Percentiles rank a stretch among this genome's conserved stretches.
Conservation (phyloP, 2,797 vertebrate species). For the Scolopax bukidnonensis region DNA sequence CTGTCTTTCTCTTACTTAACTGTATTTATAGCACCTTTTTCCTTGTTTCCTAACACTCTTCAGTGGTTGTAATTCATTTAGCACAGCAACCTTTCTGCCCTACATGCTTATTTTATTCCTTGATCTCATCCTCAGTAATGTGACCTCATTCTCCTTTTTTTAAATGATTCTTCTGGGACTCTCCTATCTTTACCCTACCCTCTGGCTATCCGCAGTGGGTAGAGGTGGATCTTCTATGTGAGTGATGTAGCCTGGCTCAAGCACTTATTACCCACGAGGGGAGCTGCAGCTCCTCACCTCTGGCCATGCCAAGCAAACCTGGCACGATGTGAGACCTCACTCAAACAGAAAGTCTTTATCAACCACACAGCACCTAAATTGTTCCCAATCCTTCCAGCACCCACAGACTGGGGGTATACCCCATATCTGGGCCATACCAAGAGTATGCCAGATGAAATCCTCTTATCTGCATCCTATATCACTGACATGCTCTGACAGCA, state of each 20-base stretch:
- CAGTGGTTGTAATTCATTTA: conserved; percentile 66
- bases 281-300: not conserved
- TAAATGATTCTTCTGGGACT: conserved; percentile 34
- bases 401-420: not conserved
- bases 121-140: conserved; percentile 69
- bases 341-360: not conserved
- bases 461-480: not conserved
- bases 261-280: fast-evolving
- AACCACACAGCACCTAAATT: not conserved
- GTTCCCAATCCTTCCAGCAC: not conserved
- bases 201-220: not conserved
- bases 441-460: not conserved
- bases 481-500: not conserved
- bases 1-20: conserved; percentile 57
- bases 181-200: not conserved
- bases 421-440: not conserved
- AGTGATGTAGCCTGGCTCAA: not conserved
- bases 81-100: conserved; percentile 60
- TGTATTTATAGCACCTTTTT: conserved; percentile 72
- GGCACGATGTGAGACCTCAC: not conserved
- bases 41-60: conserved; percentile 61
- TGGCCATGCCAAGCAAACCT: not conserved
- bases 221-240: not conserved
- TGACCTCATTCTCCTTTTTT: conserved; percentile 67
- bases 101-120: conserved; percentile 69